These are phyloP conservation scores for Epinephelus lanceolatus DNA, from an alignment of 2,113 vertebrate species.

Conservation along the genomic window DNA sequence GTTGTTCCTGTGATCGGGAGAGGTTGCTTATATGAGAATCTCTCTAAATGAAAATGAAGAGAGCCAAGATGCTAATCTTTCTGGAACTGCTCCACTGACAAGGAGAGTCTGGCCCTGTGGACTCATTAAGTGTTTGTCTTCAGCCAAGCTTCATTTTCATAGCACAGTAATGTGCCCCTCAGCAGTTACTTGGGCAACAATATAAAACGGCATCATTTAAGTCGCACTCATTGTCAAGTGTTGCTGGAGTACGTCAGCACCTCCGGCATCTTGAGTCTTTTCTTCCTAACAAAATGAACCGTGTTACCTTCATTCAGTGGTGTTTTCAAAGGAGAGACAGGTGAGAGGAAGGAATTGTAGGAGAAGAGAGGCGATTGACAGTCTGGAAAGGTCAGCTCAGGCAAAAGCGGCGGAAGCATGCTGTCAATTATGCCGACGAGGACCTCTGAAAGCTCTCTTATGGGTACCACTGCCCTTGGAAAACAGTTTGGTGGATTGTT, in stretches of 20 bases:
- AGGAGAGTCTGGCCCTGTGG: constrained; percentile 47
- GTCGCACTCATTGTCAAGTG: constrained; percentile 40
- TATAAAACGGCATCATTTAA: constrained; percentile 8
- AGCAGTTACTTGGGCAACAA: constrained; percentile 32
- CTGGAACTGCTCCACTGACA: constrained; percentile 58
- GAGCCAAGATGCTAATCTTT: constrained; percentile 65
- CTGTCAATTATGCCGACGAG: constrained; percentile 50
- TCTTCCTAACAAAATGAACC: constrained; percentile 17
- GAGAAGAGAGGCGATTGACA: constrained; percentile 5
- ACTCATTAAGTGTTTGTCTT: constrained; percentile 51
- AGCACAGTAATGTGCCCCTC: constrained; percentile 25
- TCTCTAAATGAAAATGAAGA: constrained; percentile 63
- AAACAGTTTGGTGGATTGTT: constrained; percentile 23
- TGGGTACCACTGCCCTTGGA: constrained; percentile 28
- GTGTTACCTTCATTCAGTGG: constrained; percentile 16
- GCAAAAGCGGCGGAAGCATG: constrained; percentile 28
- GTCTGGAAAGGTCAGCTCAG: constrained; percentile 36
- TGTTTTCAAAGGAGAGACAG: constrained; percentile 17
- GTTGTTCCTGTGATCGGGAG: constrained; percentile 71
- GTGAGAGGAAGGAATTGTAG: constrained; percentile 1
- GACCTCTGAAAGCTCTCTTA: constrained; percentile 44
- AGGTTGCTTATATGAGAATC: constrained; percentile 43
- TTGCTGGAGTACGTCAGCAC: constrained; percentile 19
- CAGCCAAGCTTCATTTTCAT: constrained; percentile 54
- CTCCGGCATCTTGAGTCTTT: constrained; percentile 26